Evolutionary conservation across 23 tunicate species (phyloP), one percentile per base, ranked within the genome.

Genomic region (Corella eumyota): DNA sequence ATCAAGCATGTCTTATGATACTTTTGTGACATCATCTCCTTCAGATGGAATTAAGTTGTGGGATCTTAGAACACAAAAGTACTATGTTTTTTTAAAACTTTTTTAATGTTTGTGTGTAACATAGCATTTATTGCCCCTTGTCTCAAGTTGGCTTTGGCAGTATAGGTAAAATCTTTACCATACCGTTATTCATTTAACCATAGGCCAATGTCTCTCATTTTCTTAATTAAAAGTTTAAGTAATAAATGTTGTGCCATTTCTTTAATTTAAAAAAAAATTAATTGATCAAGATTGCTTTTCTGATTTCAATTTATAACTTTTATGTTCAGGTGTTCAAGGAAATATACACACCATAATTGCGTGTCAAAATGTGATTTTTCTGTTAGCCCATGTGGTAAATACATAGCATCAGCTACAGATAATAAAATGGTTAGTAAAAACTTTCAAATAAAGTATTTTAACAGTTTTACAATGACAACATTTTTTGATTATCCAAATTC

Each of bases 41-140:
- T 6, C 71, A 20, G 92, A 83, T 53, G 92, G 92, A 13, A 62
- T 83, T 23, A 83, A 83, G 62, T 26, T 74, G 34, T 83, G 92
- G 92, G 92, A 83, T 52, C 27, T 83, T 2, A 59, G 92, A 44
- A 52, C 64, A 3, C 35, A 63, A 60, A 66, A 24, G 83, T 66
- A 6, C 15, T 19, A 2, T 7, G 24, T 7, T 40, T 6, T 27
- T 17, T 26, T 9, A 28, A 25, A 9, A n/a, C n/a, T n/a, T n/a
- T n/a, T n/a, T n/a, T n/a, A n/a, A n/a, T n/a, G n/a, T n/a, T n/a
- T n/a, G n/a, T n/a, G n/a, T n/a, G n/a, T n/a, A n/a, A n/a, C n/a
- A n/a, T n/a, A n/a, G n/a, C n/a, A n/a, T n/a, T n/a, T n/a, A n/a
- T n/a, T n/a, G n/a, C n/a, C n/a, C n/a, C n/a, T n/a, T n/a, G n/a